Conservation (phyloP, 1,140 invertebrate species). For the Bombyx mandarina region DNA sequence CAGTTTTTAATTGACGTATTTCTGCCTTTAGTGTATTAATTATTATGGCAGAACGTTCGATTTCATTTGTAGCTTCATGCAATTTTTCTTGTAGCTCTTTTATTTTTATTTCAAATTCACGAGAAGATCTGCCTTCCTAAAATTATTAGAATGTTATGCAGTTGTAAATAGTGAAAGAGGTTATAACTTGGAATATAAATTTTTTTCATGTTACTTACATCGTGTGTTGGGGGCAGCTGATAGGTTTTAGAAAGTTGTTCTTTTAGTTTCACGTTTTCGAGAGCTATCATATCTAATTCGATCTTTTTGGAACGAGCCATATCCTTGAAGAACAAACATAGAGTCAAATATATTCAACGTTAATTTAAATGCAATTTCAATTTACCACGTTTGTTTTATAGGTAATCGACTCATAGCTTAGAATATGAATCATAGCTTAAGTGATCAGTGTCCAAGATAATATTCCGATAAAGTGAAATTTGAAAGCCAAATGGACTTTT, state of each 20-base stretch:
- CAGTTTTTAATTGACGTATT: conserved; percentile 36
- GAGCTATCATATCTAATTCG: conserved; percentile 71
- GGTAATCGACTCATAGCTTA: too few species aligned
- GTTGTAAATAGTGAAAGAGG: too few species aligned
- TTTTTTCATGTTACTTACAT: conserved; percentile 10
- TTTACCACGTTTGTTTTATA: too few species aligned
- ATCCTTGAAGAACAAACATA: conserved; percentile 48
- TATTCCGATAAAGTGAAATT: too few species aligned
- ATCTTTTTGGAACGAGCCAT: conserved; percentile 77
- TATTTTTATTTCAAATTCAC: conserved; percentile 66
- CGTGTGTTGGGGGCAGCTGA: background rate
- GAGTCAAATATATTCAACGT: too few species aligned
- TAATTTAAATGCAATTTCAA: too few species aligned
- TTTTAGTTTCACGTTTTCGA: conserved; percentile 52
- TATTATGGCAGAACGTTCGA: conserved; percentile 58
- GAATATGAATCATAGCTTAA: too few species aligned
- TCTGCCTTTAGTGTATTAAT: conserved; percentile 46
- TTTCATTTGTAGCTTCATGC: conserved; percentile 78
- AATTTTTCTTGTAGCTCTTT: conserved; percentile 78
- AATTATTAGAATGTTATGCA: too few species aligned
- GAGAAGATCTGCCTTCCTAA: too few species aligned
- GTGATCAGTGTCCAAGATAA: too few species aligned
- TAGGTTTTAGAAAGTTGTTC: conserved; percentile 20
- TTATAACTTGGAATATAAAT: too few species aligned
- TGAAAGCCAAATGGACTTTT: too few species aligned